Conservation (phyloP, 2,797 vertebrate species). For the Sebastes iracundus region DNA sequence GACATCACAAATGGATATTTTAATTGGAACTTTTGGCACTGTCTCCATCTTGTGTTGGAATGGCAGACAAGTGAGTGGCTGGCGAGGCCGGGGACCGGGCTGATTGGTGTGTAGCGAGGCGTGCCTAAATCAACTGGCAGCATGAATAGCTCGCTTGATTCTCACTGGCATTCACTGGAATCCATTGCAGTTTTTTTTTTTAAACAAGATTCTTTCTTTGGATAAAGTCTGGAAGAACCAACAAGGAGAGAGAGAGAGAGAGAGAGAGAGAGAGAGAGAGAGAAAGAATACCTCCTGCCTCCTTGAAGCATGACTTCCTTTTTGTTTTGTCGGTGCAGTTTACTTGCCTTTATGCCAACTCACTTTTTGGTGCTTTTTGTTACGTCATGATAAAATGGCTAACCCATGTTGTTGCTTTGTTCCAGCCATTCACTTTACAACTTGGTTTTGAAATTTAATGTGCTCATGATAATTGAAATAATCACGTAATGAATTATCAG, state of each 20-base stretch:
- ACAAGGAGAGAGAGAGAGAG: constrained; percentile 42
- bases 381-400: constrained; percentile 36
- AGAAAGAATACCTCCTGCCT: constrained; percentile 64
- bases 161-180: constrained; percentile 76
- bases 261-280: constrained; percentile 22
- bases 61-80: constrained; percentile 80
- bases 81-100: constrained; percentile 64
- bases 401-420: constrained; percentile 25
- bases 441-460: constrained; percentile 22
- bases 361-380: constrained; percentile 41
- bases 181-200: constrained; percentile 61
- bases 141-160: constrained; percentile 81
- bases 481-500: constrained; percentile 11
- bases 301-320: constrained; percentile 68
- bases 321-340: constrained; percentile 65
- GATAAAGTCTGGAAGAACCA: constrained; percentile 67
- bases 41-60: constrained; percentile 85
- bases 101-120: constrained; percentile 82
- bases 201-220: constrained; percentile 57
- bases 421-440: constrained; percentile 12
- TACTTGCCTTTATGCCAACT: constrained; percentile 49
- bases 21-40: constrained; percentile 85
- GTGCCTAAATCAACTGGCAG: constrained; percentile 82
- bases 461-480: constrained; percentile 3
- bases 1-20: constrained; percentile 81